Conservation (phyloP, 2,113 vertebrate genomes). For the Calypte anna region DNA sequence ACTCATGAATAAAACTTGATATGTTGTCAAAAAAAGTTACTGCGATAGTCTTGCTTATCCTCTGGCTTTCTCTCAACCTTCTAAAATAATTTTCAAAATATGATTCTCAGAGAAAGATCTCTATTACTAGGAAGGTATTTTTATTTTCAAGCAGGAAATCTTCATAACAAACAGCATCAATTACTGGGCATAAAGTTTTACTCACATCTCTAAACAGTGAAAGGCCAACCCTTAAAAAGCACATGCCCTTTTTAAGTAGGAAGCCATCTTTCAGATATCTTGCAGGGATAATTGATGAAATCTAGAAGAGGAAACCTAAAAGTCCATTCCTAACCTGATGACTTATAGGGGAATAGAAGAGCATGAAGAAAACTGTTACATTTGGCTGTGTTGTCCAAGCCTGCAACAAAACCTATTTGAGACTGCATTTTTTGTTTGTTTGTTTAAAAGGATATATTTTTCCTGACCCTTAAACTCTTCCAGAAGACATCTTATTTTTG, state of each 20-base stretch:
- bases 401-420: background rate
- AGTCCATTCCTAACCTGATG: background rate
- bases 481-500: background rate
- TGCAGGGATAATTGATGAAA: slow-evolving; percentile 31
- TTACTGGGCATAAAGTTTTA: background rate
- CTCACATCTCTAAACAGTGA: background rate
- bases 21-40: background rate
- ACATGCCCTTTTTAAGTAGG: slow-evolving; percentile 13
- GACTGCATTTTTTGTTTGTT: background rate
- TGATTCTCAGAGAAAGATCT: background rate
- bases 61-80: background rate
- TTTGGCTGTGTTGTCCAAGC: background rate
- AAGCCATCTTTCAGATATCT: slow-evolving; percentile 4
- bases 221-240: background rate
- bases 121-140: background rate
- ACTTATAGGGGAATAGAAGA: slow-evolving; percentile 30
- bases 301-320: background rate
- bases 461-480: background rate
- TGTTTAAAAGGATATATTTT: background rate
- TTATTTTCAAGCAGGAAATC: background rate
- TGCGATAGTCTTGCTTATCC: background rate
- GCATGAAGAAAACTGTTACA: background rate
- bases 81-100: background rate
- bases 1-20: background rate
- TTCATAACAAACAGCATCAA: background rate